Evolutionary conservation across 2,797 vertebrate species (phyloP).

Genomic region (Callimico goeldii): DNA sequence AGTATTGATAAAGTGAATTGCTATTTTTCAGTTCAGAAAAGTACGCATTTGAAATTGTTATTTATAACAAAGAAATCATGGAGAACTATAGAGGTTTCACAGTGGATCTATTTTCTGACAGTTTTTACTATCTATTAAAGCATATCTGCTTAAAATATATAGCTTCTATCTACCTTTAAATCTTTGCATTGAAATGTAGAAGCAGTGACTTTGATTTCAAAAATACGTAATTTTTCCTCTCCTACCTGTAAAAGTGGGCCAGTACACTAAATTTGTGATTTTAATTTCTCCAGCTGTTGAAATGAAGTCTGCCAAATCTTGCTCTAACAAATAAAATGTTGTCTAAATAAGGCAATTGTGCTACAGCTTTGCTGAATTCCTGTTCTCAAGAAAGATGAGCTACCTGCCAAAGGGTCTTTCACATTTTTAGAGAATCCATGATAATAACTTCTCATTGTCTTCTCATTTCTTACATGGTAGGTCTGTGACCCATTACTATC

Average conservation of each 20-base stretch:
- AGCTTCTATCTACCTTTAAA: conserved; percentile 43
- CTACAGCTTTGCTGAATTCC: conserved; percentile 32
- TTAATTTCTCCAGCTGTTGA: conserved; percentile 70
- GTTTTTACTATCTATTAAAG: conserved; percentile 47
- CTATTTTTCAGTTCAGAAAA: conserved; percentile 76
- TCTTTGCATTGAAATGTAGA: conserved; percentile 56
- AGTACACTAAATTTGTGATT: conserved; percentile 71
- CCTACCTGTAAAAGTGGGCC: conserved; percentile 72
- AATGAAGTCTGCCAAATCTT: conserved; percentile 68
- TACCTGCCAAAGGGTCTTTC: conserved; percentile 11
- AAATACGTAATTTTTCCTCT: conserved; percentile 36
- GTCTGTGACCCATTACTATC: background rate
- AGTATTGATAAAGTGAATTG: conserved; percentile 73
- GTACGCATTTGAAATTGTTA: conserved; percentile 65
- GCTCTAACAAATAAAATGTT: conserved; percentile 65
- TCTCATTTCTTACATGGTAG: conserved; percentile 69
- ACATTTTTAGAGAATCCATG: conserved; percentile 57
- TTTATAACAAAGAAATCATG: conserved; percentile 79
- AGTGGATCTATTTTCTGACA: conserved; percentile 56
- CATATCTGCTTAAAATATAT: conserved; percentile 64
- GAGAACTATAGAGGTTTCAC: conserved; percentile 34
- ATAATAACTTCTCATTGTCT: conserved; percentile 59
- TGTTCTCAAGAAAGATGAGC: conserved; percentile 54
- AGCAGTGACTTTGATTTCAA: background rate
- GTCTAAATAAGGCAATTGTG: conserved; percentile 48